These are phyloP conservation scores for Burhinus bistriatus DNA, from an alignment of 2,113 vertebrate species.

Conservation along the genomic window DNA sequence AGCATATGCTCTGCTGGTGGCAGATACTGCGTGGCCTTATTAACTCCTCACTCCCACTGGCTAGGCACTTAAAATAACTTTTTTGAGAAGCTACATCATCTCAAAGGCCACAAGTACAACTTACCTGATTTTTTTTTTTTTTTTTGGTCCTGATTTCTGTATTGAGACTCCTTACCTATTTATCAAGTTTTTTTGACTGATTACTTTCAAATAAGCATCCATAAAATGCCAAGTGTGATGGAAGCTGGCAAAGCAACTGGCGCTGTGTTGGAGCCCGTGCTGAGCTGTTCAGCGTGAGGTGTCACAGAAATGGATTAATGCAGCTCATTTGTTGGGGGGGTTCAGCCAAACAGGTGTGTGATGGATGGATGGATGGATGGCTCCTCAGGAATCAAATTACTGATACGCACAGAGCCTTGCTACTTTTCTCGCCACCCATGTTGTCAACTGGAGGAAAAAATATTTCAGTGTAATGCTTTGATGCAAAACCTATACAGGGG, in stretches of 20 bases:
- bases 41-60: not conserved
- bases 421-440: not conserved
- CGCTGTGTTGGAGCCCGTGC: not conserved
- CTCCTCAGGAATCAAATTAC: not conserved
- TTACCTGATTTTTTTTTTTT: not conserved
- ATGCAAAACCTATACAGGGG: not conserved
- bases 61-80: not conserved
- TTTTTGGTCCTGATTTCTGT: not conserved
- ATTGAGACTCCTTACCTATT: not conserved
- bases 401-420: not conserved
- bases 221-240: not conserved
- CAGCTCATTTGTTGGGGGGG: not conserved
- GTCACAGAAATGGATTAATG: slow-evolving; percentile 1
- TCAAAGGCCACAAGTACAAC: not conserved
- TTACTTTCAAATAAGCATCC: not conserved
- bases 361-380: slow-evolving; percentile 40
- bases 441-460: not conserved
- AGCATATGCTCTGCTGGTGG: not conserved
- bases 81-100: not conserved
- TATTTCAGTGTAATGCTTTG: not conserved
- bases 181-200: not conserved
- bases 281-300: not conserved
- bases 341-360: not conserved
- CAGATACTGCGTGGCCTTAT: not conserved
- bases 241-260: not conserved